Percentiles rank a stretch among this genome's conserved stretches.
Conservation (phyloP, 2,888 invertebrate species). For the Phoronis australis region DNA sequence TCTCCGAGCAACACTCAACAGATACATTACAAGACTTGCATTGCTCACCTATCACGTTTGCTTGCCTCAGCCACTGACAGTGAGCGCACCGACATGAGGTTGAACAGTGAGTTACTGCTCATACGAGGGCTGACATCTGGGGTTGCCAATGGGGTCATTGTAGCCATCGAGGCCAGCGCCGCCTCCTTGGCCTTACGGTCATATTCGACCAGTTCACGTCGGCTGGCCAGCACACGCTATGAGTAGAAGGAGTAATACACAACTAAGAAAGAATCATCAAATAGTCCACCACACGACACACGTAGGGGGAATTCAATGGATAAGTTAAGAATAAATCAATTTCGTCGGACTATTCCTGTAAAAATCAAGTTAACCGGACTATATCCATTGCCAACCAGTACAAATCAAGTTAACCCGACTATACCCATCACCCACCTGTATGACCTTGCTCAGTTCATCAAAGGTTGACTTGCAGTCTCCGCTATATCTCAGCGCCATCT, state of each 20-base stretch:
- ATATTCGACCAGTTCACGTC: slow-evolving; percentile 84
- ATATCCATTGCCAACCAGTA: too few species aligned
- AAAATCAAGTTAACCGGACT: too few species aligned
- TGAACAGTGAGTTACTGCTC: slow-evolving; percentile 6
- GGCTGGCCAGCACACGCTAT: slow-evolving; percentile 81
- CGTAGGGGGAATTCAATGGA: too few species aligned
- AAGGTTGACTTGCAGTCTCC: slow-evolving; percentile 90
- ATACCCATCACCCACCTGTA: too few species aligned
- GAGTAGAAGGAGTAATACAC: slow-evolving; percentile 4
- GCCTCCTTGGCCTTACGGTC: slow-evolving; percentile 62
- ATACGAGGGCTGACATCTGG: slow-evolving; percentile 9
- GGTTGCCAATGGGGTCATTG: slow-evolving; percentile 8
- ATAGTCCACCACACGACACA: too few species aligned
- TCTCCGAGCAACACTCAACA: too few species aligned
- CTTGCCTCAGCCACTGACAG: slow-evolving; percentile 3
- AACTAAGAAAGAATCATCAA: too few species aligned
- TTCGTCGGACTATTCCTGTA: too few species aligned
- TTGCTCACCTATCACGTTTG: too few species aligned
- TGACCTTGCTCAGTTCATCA: slow-evolving; percentile 76
- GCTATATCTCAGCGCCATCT: slow-evolving; percentile 90
- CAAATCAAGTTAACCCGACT: too few species aligned
- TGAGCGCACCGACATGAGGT: slow-evolving; percentile 8
- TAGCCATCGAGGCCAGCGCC: slow-evolving; percentile 8
- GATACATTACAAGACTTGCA: too few species aligned
- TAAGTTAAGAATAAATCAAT: too few species aligned